Percentiles rank a stretch among this genome's conserved stretches.
These are phyloP conservation scores for Alviniconcha marisindica DNA, from an alignment of 1,140 invertebrate species.

Conservation along the genomic window DNA sequence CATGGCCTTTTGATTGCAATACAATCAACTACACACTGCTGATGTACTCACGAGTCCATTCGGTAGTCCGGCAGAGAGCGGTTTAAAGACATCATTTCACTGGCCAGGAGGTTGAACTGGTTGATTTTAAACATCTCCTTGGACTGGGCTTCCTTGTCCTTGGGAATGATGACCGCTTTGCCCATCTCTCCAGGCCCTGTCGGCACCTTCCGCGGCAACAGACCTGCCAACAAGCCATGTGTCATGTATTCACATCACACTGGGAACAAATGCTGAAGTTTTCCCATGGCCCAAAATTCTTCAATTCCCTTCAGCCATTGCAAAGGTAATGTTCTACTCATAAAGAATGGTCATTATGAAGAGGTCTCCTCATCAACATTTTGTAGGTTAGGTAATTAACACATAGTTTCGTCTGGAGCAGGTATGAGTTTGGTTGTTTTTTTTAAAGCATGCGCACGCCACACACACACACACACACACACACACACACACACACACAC, in stretches of 20 bases:
- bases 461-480: neutral
- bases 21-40: too few relatives aligned
- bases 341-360: too few relatives aligned
- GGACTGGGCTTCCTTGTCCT: conserved; percentile 89
- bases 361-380: too few relatives aligned
- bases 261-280: neutral
- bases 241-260: neutral
- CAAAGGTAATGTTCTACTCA: too few relatives aligned
- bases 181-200: conserved; percentile 87
- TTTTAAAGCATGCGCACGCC: too few relatives aligned
- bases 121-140: conserved; percentile 98
- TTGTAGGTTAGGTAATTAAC: too few relatives aligned
- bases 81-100: conserved; percentile 98
- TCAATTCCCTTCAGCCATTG: too few relatives aligned
- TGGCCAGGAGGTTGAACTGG: conserved; percentile 98
- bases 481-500: neutral
- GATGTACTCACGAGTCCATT: conserved; percentile 89
- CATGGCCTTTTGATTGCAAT: too few relatives aligned
- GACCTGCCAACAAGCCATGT: conserved; percentile 11
- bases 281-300: neutral
- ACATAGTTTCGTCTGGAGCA: too few relatives aligned
- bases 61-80: conserved; percentile 95
- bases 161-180: conserved; percentile 89
- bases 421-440: too few relatives aligned
- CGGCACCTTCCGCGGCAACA: conserved; percentile 52